Base-by-base conservation (phyloP, 2,797 vertebrate genomes). In the Nothura maculosa region DNA sequence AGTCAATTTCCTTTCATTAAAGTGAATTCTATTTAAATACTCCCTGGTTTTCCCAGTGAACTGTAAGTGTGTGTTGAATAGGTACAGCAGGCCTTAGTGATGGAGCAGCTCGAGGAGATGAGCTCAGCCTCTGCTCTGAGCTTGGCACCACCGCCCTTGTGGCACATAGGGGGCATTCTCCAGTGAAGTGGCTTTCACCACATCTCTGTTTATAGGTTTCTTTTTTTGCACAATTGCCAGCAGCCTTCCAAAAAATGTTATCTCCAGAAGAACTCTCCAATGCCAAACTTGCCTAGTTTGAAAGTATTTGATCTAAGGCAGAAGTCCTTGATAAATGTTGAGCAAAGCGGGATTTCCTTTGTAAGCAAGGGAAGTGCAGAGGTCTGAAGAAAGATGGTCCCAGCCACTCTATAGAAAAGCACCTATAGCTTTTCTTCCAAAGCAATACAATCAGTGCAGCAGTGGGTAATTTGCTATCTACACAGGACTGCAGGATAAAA, bases 21-120 rank as follows among this genome's bases (percentile, higher is more conserved):
- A 93, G 76, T 55, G 47, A 19, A 25, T 87, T 85, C 87, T 81
- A 42, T 83, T 87, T 80, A 36, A 92, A 48, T 70, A 47, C 12
- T 62, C 36, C n/a, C 8, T 62, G 45, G 36, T 81, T 28, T 17
- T 72, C 14, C 50, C 67, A 2, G 27, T 83, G 73, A 91, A 62
- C 54, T 85, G 6, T 45, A 66, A 68, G 30, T 40, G 24, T 12
- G 19, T 54, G 28, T 45, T 78, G 13, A 64, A 72, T 1, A 62
- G 48, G 18, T 54, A 79, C 54, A 90, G 57, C 63, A 76, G 68
- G 72, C 38, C 60, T 87, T 67, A 82, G 50, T 82, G 38, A 43
- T 72, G 48, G 20, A 42, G 21, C 68, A 81, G 20, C 47, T 43
- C 6, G 28, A 45, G 47, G 55, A 60, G 42, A 38, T 79, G 0